Evolutionary conservation across 1,140 invertebrate species (phyloP).

Genomic region (Acromyrmex echinatior): DNA sequence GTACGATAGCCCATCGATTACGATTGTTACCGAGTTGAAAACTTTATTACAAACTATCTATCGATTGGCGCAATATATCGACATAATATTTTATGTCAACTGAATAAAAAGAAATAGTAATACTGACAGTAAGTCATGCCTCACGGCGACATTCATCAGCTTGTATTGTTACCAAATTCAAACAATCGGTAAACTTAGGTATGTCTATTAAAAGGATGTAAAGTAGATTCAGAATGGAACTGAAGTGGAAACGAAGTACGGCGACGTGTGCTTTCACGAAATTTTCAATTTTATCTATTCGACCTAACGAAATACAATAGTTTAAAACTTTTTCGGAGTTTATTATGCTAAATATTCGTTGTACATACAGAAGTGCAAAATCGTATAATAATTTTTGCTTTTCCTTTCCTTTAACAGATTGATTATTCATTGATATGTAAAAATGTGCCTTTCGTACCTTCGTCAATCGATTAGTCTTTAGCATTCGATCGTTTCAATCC

Average conservation of each 20-base stretch:
- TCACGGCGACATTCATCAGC: background rate
- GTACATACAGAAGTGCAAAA: conserved; percentile 16
- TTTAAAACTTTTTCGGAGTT: conserved; percentile 27
- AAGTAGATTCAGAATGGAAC: background rate
- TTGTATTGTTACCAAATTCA: conserved; percentile 11
- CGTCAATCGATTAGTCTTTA: conserved; percentile 16
- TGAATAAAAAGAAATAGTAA: conserved; percentile 19
- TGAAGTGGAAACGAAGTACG: background rate
- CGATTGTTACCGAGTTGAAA: conserved; percentile 38
- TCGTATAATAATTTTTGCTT: conserved; percentile 1
- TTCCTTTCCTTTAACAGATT: background rate
- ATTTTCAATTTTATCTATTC: conserved; percentile 30
- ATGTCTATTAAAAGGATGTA: conserved; percentile 9
- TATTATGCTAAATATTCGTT: conserved; percentile 36
- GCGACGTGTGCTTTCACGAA: background rate
- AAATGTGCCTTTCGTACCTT: conserved; percentile 37
- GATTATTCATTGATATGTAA: conserved; percentile 24
- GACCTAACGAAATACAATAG: conserved; percentile 4
- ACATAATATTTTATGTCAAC: conserved; percentile 28
- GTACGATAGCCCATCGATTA: conserved; percentile 39
- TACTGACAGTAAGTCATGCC: background rate
- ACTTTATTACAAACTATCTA: conserved; percentile 41
- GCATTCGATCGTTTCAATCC: background rate
- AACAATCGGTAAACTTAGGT: conserved; percentile 8
- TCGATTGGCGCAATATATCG: conserved; percentile 18